Base-by-base conservation (phyloP, 2,888 invertebrate genomes). In the Cremastobaeus sp. region DNA sequence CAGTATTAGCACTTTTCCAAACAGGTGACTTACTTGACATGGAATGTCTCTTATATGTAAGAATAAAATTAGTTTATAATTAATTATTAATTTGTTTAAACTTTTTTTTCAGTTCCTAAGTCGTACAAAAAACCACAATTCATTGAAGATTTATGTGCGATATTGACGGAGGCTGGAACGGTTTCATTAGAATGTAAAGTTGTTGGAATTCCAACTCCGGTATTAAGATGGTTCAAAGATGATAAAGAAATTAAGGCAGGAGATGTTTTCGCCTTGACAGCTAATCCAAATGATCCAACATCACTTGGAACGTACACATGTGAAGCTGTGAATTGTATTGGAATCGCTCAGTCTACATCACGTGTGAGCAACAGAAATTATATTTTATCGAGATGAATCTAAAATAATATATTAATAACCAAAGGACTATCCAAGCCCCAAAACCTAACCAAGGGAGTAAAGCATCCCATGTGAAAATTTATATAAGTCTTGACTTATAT, bases 171-270 rank as follows among this genome's bases (percentile, higher is more conserved):
- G 84, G 94, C 94, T 79, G 96, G 96, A 35, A 95, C 95, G 0
- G 97, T 97, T 8, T 95, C 95, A 0, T 89, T 97, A 75, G 96
- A 96, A 87, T 97, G 97, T 86, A 96, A 96, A 87, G 96, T 96
- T 14, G 92, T 96, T 52, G 96, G 96, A 11, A 94, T 95, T n/a
- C 96, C 96, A 1, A 95, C 95, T 0, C 94, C 95, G 0, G 90
- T 92, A 14, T 85, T 94, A 64, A 90, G 92, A 70, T 93, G 93
- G 93, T 94, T 92, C 86, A 94, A 96, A 89, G 96, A 96, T 86
- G 93, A 94, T 70, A 92, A 93, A 76, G 95, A 95, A 87, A 96
- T 96, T 77, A 94, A 94, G 86, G 95, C 96, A 0, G 96, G 96
- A 0, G 96, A 96, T 85, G 94, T 96, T 21, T 96, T 96, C 83